These are phyloP conservation scores for Drosophila neutralis DNA, from an alignment of 2,888 invertebrate species.

Conservation along the genomic window DNA sequence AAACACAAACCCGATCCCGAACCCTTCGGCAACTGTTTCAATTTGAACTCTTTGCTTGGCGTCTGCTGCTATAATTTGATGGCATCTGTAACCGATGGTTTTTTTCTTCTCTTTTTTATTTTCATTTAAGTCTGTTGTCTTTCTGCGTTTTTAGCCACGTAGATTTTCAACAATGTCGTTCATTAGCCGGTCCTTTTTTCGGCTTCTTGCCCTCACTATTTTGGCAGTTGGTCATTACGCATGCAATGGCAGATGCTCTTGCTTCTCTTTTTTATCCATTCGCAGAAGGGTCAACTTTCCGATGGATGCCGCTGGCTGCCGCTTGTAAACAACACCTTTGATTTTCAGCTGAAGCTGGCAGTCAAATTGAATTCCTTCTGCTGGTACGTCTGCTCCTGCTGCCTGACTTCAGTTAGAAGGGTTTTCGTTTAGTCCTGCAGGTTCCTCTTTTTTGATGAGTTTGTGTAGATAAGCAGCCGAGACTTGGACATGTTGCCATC, in stretches of 20 bases:
- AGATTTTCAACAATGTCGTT: constrained; percentile 75
- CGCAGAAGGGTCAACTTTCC: constrained; percentile 76
- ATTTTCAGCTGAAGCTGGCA: constrained; percentile 66
- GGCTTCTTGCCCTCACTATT: constrained; percentile 58
- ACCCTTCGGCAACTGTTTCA: constrained; percentile 77
- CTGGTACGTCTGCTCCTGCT: constrained; percentile 15
- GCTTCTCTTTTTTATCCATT: constrained; percentile 37
- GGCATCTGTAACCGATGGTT: constrained; percentile 72
- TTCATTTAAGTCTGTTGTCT: constrained; percentile 30
- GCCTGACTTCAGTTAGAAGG: constrained; percentile 55
- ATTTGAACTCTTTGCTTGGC: constrained; percentile 57
- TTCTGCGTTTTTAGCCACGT: constrained; percentile 59
- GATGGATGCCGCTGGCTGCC: constrained; percentile 47
- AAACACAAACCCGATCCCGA: constrained; percentile 30
- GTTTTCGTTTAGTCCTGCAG: constrained; percentile 50
- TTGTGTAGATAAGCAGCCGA: constrained; percentile 43
- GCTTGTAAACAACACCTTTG: constrained; percentile 80
- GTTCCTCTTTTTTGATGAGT: constrained; percentile 41
- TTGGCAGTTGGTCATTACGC: constrained; percentile 82
- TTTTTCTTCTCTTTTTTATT: constrained; percentile 22
- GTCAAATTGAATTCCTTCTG: constrained; percentile 68
- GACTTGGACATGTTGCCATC: constrained; percentile 29
- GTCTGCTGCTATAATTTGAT: constrained; percentile 66
- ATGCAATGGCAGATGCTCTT: constrained; percentile 82
- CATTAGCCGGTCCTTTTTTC: constrained; percentile 65